A percentile compares a stretch with the other conserved stretches of the same genome.
Conservation (phyloP, 1,140 invertebrate species). For the Panagrolaimus sp. region DNA sequence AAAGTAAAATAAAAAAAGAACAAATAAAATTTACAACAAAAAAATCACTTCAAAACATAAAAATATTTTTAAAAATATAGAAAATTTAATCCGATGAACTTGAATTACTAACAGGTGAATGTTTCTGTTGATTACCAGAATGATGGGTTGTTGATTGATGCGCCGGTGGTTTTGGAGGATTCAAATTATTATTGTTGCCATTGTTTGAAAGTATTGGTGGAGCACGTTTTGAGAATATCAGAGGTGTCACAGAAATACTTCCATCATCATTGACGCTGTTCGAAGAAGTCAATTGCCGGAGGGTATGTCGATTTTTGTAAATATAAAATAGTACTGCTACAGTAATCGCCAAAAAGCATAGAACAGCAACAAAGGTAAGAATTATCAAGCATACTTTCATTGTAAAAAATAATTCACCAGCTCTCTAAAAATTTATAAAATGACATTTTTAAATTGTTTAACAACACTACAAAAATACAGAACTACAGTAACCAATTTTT, state of each 20-base stretch:
- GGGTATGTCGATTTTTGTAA: conserved; percentile 16
- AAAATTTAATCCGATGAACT: background rate
- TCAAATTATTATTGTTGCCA: background rate
- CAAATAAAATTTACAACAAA: too few species aligned
- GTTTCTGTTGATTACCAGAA: background rate
- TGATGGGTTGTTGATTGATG: background rate
- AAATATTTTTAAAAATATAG: too few species aligned
- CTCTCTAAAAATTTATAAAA: conserved; percentile 26
- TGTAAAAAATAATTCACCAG: conserved; percentile 28
- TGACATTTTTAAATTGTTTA: background rate
- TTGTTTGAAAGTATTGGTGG: background rate
- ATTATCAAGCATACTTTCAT: conserved; percentile 26
- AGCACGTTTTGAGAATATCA: background rate
- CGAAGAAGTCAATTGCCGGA: background rate
- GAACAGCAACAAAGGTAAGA: conserved; percentile 21
- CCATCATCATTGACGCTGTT: background rate
- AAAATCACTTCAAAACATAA: too few species aligned
- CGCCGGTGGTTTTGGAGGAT: background rate
- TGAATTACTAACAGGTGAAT: conserved; percentile 1
- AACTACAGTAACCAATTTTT: background rate
- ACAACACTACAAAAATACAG: background rate
- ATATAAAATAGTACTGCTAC: conserved; percentile 19
- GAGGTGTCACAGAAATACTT: background rate
- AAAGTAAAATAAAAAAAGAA: background rate
- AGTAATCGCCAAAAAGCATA: conserved; percentile 18